Base-by-base conservation (phyloP, 2,113 vertebrate genomes). In the Gracilinanus agilis region DNA sequence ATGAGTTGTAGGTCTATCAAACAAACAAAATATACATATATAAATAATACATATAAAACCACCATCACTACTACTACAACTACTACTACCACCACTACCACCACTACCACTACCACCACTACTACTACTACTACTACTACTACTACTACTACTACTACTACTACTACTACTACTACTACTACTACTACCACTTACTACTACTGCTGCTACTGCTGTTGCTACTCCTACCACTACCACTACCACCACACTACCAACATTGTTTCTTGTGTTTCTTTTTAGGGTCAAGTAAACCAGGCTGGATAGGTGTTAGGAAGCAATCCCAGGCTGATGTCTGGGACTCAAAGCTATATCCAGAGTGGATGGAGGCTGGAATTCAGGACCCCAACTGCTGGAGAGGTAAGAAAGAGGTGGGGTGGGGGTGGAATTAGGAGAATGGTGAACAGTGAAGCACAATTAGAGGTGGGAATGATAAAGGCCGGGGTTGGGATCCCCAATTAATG, bases 361-460 rank as follows among this genome's bases (percentile, higher is more conserved):
- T 97, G 94, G 98, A 99, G 88, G 98, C 98, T 55, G 98, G 98
- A 44, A 7, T 67, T 0, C 98, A 97, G 92, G 98, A 98, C 53
- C 98, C 94, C 89, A 98, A 99, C 97, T 99, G 99, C 95, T 99
- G 99, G 99, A 98, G 90, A 98, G 99, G 99, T 99, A 88, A 44
- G 93, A 75, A 55, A 24, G 67, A 34, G 27, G 49, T 9, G 11
- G 3, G 12, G 23, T n/a, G 24, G 90, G 49, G 95, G 75, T 13
- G 56, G 29, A 40, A n/a, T 55, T 53, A 29, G 40, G 19, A 94
- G 44, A 83, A 90, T 27, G 93, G 25, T 24, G 53, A 89, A 55
- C 55, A 90, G 16, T n/a, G 34, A 7, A 92, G 67, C 53, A 92
- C 40, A 9, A n/a, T 0, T 93, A 40, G 90, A 58, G 24, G 11